Evolutionary conservation across 2,797 vertebrate species (phyloP).

Genomic region (Thunnus albacares): DNA sequence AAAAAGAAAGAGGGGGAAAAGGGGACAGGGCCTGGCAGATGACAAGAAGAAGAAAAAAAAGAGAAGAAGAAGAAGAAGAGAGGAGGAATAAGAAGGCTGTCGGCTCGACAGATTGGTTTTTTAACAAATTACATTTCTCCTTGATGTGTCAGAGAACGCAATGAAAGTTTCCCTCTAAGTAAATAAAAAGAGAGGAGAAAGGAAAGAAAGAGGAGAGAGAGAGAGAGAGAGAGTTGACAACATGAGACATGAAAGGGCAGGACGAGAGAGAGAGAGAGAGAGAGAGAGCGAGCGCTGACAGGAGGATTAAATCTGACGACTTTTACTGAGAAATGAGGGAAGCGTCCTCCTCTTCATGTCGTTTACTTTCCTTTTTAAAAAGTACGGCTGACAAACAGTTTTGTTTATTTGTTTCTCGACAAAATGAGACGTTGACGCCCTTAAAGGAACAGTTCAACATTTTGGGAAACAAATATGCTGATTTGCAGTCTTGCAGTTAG

Average conservation of each 20-base stretch:
- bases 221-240: neutral
- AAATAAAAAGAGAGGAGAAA: constrained; percentile 6
- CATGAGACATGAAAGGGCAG: too few species aligned
- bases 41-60: neutral
- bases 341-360: neutral
- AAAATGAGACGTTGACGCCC: too few species aligned
- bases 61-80: neutral
- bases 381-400: neutral
- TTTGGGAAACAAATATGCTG: too few species aligned
- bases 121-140: constrained; percentile 14
- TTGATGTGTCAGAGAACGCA: constrained; percentile 22
- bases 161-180: neutral
- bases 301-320: constrained; percentile 23
- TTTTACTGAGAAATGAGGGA: neutral
- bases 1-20: too few species aligned
- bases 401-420: neutral
- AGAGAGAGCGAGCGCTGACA: neutral
- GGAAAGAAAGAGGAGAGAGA: neutral
- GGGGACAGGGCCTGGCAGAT: neutral
- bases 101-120: constrained; percentile 2
- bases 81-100: constrained; percentile 4
- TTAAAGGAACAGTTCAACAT: too few species aligned
- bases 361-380: neutral
- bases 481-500: too few species aligned
- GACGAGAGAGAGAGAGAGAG: neutral